phyloP scores from a whole-genome alignment of 1,140 invertebrate genomes.

The Laupala kohalensis region DNA sequence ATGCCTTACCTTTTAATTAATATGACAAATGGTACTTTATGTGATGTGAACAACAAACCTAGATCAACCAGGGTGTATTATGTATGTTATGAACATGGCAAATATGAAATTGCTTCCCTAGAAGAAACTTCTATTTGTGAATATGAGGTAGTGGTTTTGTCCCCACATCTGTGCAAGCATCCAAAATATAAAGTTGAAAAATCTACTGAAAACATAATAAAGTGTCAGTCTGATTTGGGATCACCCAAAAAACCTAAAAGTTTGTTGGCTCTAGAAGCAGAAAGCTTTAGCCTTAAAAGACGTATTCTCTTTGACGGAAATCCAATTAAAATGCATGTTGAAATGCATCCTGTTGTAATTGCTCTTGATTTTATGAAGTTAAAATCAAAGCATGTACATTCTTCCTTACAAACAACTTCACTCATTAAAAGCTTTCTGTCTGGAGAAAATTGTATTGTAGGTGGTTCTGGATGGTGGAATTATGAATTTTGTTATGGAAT shows the following conservation, averaged over 20 bases:
- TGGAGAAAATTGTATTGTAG: constrained; percentile 70
- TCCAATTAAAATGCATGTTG: constrained; percentile 40
- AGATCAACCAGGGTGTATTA: constrained; percentile 67
- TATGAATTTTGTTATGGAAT: constrained; percentile 93
- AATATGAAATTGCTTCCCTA: constrained; percentile 82
- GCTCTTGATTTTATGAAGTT: constrained; percentile 12
- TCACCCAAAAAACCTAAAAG: too few species aligned
- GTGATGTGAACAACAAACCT: constrained; percentile 77
- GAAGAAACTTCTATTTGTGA: constrained; percentile 89
- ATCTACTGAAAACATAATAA: too few species aligned
- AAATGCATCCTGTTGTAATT: constrained; percentile 42
- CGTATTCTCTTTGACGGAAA: constrained; percentile 46
- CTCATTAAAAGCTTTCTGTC: constrained; percentile 61
- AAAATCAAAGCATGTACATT: neutral
- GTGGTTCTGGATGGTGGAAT: constrained; percentile 92
- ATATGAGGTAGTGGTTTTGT: constrained; percentile 81
- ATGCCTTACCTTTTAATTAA: constrained; percentile 73
- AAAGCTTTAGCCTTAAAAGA: too few species aligned
- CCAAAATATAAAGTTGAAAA: constrained; percentile 43
- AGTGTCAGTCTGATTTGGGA: too few species aligned
- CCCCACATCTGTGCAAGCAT: constrained; percentile 73
- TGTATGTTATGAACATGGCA: constrained; percentile 69
- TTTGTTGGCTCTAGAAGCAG: too few species aligned
- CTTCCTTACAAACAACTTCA: constrained; percentile 25
- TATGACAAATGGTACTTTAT: constrained; percentile 67